Evolutionary conservation across 2,113 vertebrate species (phyloP).

Genomic region (Arothron firmamentum): DNA sequence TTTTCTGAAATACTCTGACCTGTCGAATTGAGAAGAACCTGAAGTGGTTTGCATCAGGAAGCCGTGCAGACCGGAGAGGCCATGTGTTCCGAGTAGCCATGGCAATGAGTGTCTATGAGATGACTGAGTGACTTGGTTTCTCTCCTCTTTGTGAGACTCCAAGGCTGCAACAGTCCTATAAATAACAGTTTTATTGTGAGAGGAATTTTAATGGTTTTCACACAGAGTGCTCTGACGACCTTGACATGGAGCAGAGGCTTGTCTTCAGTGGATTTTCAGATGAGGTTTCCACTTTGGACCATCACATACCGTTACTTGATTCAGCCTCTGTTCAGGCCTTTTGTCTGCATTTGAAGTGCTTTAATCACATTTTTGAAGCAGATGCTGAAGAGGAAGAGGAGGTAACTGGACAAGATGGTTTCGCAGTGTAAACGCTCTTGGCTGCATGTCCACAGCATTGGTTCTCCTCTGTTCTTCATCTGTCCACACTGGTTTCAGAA

Average conservation of each 20-base stretch:
- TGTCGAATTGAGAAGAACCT: constrained; percentile 64
- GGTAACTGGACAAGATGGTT: too few species aligned
- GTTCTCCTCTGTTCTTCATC: too few species aligned
- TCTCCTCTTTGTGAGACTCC: constrained; percentile 72
- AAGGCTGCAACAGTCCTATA: constrained; percentile 74
- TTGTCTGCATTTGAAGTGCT: too few species aligned
- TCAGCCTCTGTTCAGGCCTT: too few species aligned
- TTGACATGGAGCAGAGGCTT: constrained; percentile 59
- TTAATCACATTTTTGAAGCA: too few species aligned
- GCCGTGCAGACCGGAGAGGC: constrained; percentile 35
- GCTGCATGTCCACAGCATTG: too few species aligned
- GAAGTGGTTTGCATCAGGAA: constrained; percentile 49
- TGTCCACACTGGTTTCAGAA: too few species aligned
- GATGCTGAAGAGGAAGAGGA: too few species aligned
- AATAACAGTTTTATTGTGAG: constrained; percentile 75
- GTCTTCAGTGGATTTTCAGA: constrained; percentile 6
- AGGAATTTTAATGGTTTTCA: constrained; percentile 70
- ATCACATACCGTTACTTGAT: too few species aligned
- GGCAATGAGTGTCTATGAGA: constrained; percentile 52
- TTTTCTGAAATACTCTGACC: constrained; percentile 55
- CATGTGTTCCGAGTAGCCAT: constrained; percentile 33
- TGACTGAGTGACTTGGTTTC: constrained; percentile 55
- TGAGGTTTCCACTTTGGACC: too few species aligned
- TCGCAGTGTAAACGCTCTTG: too few species aligned
- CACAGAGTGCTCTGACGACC: constrained; percentile 64